Conservation (phyloP, 2,113 vertebrate species). For the Rhabdornis inornatus region DNA sequence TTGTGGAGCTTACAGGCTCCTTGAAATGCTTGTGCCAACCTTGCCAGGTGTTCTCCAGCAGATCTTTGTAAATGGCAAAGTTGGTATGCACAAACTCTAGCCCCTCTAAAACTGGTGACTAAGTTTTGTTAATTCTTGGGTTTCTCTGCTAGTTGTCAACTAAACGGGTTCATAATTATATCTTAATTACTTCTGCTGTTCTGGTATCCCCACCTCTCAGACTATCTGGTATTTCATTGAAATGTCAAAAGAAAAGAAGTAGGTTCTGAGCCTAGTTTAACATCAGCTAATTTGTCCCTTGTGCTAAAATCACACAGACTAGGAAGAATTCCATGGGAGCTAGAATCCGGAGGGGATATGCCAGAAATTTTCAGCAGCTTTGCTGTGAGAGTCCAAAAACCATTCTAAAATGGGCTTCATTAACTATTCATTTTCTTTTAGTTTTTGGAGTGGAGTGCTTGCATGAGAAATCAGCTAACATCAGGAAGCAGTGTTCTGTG, state of each 20-base stretch:
- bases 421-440: constrained; percentile 48
- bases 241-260: constrained; percentile 1
- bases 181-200: neutral
- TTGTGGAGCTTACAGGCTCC: neutral
- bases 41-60: neutral
- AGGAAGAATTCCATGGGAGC: neutral
- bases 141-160: neutral
- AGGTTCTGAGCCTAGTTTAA: constrained; percentile 10
- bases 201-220: neutral
- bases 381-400: neutral
- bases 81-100: neutral
- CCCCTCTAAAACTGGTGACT: neutral
- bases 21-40: neutral
- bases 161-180: neutral
- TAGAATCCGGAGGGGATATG: neutral
- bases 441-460: constrained; percentile 14
- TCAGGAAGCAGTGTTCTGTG: constrained; percentile 10
- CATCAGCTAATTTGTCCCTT: neutral
- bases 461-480: constrained; percentile 20
- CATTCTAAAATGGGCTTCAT: constrained; percentile 17
- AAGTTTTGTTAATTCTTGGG: neutral
- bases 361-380: constrained; percentile 19
- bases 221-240: constrained; percentile 5
- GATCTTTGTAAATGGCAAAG: neutral
- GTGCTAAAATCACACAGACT: neutral